Evolutionary conservation across 1,140 invertebrate genomes (phyloP).

Genomic region (Achroia grisella): DNA sequence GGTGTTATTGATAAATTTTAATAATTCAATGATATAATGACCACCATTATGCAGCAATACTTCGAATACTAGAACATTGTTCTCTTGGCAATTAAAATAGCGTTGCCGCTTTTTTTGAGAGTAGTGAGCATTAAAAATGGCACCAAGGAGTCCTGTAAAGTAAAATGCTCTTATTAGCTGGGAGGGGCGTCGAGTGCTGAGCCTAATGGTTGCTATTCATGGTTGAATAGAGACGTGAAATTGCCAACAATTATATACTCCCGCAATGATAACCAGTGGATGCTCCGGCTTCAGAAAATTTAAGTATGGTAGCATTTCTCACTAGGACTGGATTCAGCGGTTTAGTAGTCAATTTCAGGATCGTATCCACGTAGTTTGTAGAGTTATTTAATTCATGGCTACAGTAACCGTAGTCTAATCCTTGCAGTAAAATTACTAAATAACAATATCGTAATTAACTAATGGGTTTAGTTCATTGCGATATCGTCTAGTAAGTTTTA

Average conservation of each 20-base stretch:
- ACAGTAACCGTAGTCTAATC: too few species aligned
- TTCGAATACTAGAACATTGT: neutral
- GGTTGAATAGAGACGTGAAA: conserved; percentile 63
- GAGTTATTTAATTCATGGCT: too few species aligned
- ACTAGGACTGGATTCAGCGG: too few species aligned
- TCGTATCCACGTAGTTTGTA: too few species aligned
- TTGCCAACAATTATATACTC: conserved; percentile 72
- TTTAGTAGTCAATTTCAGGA: too few species aligned
- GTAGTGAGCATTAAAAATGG: conserved; percentile 47
- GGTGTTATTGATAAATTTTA: neutral
- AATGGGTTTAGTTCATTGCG: too few species aligned
- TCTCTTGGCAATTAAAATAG: conserved; percentile 2
- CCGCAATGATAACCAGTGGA: conserved; percentile 66
- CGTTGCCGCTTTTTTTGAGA: neutral
- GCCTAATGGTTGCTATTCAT: conserved; percentile 68
- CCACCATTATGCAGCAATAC: too few species aligned
- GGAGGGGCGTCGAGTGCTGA: conserved; percentile 52
- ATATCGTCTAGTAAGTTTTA: too few species aligned
- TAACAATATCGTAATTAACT: too few species aligned
- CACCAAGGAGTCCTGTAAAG: conserved; percentile 64
- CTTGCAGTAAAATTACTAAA: too few species aligned
- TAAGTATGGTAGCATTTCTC: too few species aligned
- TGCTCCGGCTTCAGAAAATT: conserved; percentile 49
- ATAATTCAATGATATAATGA: neutral
- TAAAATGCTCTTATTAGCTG: conserved; percentile 69